A percentile compares a stretch with the other conserved stretches of the same genome.
phyloP scores from a whole-genome alignment of 2,797 vertebrate genomes.

The Poeciliopsis gracilis region DNA sequence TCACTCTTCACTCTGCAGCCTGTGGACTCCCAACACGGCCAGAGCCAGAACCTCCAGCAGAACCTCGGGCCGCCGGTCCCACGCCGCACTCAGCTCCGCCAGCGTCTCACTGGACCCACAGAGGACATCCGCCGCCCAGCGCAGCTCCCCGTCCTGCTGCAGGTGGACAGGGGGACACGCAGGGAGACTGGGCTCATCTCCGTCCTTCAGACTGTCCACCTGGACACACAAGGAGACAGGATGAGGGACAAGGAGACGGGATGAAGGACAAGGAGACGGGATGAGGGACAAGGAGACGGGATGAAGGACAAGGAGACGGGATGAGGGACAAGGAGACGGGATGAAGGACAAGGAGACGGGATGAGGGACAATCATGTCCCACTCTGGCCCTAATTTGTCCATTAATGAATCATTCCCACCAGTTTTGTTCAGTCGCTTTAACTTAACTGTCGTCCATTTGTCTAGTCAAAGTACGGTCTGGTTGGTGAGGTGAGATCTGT shows the following conservation, averaged over 20 bases:
- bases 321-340: too few species aligned
- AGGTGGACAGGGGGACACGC: neutral
- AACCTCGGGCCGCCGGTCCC: neutral
- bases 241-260: too few species aligned
- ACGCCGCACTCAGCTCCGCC: neutral
- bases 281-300: too few species aligned
- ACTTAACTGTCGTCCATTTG: too few species aligned
- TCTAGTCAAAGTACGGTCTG: too few species aligned
- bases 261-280: neutral
- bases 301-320: too few species aligned
- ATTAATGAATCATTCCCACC: too few species aligned
- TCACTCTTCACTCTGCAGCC: slow-evolving; percentile 1
- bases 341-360: too few species aligned
- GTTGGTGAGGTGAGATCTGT: too few species aligned
- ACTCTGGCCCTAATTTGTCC: too few species aligned
- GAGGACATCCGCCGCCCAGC: slow-evolving; percentile 7
- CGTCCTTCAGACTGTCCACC: neutral
- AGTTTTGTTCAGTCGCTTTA: too few species aligned
- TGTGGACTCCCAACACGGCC: slow-evolving; percentile 11
- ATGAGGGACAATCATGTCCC: too few species aligned
- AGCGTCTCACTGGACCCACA: neutral
- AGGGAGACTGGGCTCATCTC: neutral
- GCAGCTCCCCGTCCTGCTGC: slow-evolving; percentile 15
- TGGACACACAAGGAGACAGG: neutral
- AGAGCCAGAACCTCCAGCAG: slow-evolving; percentile 16